A percentile compares a stretch with the other conserved stretches of the same genome.
These are phyloP conservation scores for Panzeria rudis DNA, from an alignment of 2,888 invertebrate genomes.

Conservation along the genomic window DNA sequence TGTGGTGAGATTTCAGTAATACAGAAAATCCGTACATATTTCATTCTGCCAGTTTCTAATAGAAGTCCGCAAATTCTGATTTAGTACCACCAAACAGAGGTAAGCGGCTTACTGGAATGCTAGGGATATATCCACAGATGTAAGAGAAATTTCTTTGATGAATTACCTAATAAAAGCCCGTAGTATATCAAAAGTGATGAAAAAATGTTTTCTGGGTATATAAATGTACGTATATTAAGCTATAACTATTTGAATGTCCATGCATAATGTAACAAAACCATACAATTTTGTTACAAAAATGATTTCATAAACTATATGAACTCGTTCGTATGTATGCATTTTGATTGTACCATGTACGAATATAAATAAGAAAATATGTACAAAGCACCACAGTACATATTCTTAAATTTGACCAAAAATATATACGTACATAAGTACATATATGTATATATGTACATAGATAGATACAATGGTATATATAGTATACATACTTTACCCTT, in stretches of 20 bases:
- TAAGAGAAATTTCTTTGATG: no score
- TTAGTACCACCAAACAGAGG: no score
- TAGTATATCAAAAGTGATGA: not conserved
- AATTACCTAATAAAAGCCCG: no score
- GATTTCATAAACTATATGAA: not conserved
- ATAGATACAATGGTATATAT: not conserved
- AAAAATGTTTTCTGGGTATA: constrained; percentile 13
- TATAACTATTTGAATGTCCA: constrained; percentile 9
- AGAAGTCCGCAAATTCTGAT: no score
- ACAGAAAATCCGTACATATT: no score
- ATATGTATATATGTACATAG: not conserved
- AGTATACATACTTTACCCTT: constrained; percentile 18
- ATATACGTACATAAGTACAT: not conserved
- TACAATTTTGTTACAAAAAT: constrained; percentile 27
- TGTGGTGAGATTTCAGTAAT: no score
- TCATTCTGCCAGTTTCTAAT: no score
- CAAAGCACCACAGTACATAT: not conserved
- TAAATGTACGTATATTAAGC: not conserved
- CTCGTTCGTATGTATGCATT: not conserved
- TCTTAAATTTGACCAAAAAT: constrained; percentile 49
- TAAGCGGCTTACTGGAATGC: no score
- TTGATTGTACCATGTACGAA: constrained; percentile 1
- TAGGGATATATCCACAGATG: no score
- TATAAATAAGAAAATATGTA: constrained; percentile 1
- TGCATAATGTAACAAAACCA: constrained; percentile 44